Evolutionary conservation across 2,797 vertebrate genomes (phyloP), one percentile per base, ranked within the genome.

Genomic region (Agapornis canus): DNA sequence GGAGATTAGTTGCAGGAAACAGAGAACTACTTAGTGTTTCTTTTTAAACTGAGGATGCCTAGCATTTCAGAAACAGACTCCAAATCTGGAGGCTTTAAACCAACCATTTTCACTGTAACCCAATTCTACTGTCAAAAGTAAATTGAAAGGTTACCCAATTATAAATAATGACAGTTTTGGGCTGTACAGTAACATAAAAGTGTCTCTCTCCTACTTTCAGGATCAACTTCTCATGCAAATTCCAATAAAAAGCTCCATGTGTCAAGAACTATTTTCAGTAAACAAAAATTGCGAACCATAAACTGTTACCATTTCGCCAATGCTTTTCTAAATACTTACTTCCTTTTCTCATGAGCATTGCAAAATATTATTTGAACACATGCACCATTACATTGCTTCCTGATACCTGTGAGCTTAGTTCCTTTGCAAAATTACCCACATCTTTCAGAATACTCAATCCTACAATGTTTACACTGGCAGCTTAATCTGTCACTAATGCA

Each of bases 321-420:
- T 84, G 82, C 61, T 85, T 65, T 79, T 75, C 81, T 87, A 91
- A 94, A 96, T 91, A 95, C 81, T 94, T 82, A 92, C 92, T 96
- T 96, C 91, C 94, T 86, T 86, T 94, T 94, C 92, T 96, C 85
- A 90, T 77, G 79, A 95, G 73, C 80, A 32, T 97, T 96, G 94
- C 95, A 90, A 95, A 97, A 94, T 52, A 61, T 31, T 86, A 75
- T 90, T 87, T 91, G 70, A 89, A 82, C 73, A 91, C 68, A 87
- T 0, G 39, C 84, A 96, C 88, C 17, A 32, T 72, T 32, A 60
- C 93, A 65, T 19, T 57, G 87, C 79, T 97, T 96, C 92, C 14
- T 15, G 89, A 96, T 37, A 57, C 80, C 94, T 27, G 32, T 2
- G 6, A 69, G 37, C 48, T 93, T 78, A 65, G 90, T 47, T 91